Evolutionary conservation across 2,888 invertebrate species (phyloP), one percentile per base, ranked within the genome.

Genomic region (Bruchidius siliquastri): DNA sequence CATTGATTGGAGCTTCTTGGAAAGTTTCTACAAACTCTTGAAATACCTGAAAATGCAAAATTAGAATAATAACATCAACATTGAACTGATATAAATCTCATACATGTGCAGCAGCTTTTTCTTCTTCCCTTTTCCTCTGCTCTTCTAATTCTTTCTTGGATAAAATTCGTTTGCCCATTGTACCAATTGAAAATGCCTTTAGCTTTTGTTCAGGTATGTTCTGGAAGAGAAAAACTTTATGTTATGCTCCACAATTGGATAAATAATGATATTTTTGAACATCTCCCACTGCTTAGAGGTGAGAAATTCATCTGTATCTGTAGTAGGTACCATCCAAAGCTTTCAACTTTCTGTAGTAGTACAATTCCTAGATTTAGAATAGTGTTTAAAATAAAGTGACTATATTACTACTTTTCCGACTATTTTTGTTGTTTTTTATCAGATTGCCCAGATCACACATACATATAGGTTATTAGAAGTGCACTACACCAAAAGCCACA

Each of bases 21-120:
- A 99, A 99, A 8, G 97, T 96, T 80, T 96, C 97, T 69, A 98
- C 96, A 90, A 98, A 99, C 86, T 98, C 98, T 89, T 98, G 95
- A 86, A 97, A 98, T 0, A 95, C 97, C 93, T 94, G 81, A 68
- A 75, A 79, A 13, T 49, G 8, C 26, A 8, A 26, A 8, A 8
- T 26, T 26, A 20, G 8, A 69, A 32, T n/a, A 20, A 26, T 26
- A 26, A 26, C 8, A 4, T 66, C 21, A 68, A 26, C 66, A 22
- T 70, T 26, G 22, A 21, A n/a, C 20, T 0, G 32, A 20, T 30
- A 22, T n/a, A 26, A 26, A 2, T 71, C 74, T 86, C 88, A 88
- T 88, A 95, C 95, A 88, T 95, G 94, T 79, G 96, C 96, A 0
- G 96, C 96, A n/a, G 95, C 96, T 85, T 94, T 93, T 84, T 96